Conservation (phyloP, 2,113 vertebrate genomes). For the Acanthochromis polyacanthus region DNA sequence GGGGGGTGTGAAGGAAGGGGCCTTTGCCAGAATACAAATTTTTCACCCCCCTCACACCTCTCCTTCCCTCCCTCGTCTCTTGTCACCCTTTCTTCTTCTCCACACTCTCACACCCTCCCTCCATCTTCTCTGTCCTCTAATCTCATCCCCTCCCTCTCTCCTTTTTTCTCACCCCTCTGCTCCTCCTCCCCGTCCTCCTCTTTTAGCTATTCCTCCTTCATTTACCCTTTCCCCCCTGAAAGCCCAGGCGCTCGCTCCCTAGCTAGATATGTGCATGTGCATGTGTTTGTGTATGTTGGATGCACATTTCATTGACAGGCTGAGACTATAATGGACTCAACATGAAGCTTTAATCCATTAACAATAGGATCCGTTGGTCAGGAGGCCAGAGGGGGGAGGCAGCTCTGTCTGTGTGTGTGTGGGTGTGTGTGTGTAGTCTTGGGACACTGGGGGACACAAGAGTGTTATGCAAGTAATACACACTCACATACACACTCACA, state of each 20-base stretch:
- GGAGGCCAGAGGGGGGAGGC: conserved; percentile 57
- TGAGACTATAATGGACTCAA: conserved; percentile 83
- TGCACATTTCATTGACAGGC: conserved; percentile 85
- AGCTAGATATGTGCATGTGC: conserved; percentile 62
- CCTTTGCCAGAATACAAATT: conserved; percentile 71
- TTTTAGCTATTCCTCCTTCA: conserved; percentile 73
- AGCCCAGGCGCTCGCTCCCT: conserved; percentile 32
- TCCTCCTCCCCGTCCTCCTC: conserved; percentile 25
- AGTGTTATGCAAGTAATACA: conserved; percentile 67
- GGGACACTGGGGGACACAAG: conserved; percentile 46
- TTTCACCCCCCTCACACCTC: not conserved
- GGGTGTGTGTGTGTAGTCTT: conserved; percentile 31
- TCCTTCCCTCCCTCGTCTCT: conserved; percentile 48
- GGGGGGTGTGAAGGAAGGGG: conserved; percentile 58
- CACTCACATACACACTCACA: conserved; percentile 67
- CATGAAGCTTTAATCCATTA: conserved; percentile 84
- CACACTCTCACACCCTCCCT: conserved; percentile 65
- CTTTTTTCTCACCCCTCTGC: conserved; percentile 44
- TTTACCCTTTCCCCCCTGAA: conserved; percentile 74
- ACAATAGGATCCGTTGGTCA: conserved; percentile 82
- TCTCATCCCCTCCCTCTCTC: conserved; percentile 59
- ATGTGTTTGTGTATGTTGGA: conserved; percentile 80
- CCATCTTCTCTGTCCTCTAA: conserved; percentile 71
- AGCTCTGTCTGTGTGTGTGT: conserved; percentile 21
- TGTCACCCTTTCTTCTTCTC: conserved; percentile 74